Base-by-base conservation (phyloP, 2,113 vertebrate genomes). In the Eubucco bourcierii region DNA sequence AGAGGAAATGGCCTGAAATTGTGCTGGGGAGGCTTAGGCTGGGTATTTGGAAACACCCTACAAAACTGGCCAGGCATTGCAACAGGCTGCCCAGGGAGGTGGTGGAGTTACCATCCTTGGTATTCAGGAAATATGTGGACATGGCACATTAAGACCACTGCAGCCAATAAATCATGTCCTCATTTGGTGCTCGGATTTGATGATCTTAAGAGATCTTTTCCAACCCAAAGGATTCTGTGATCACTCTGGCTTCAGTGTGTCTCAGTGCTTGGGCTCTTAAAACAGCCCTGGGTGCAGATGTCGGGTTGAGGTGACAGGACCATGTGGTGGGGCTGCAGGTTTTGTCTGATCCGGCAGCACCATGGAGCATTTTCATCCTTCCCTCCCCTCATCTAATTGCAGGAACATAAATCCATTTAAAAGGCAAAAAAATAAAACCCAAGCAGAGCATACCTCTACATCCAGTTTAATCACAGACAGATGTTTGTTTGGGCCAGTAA, bases 401-500 rank as follows among this genome's bases (percentile, higher is more conserved):
- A 91, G 68, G 18, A 87, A 78, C 15, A n/a, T 11, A 29, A 84
- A 53, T 41, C 50, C 55, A 12, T 39, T 33, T 8, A 4, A 53
- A 4, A 59, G 50, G 58, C 58, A 19, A 39, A 79, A 41, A 21
- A 20, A 21, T 27, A 39, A 56, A 53, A 11, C 2, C 23, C 23
- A 15, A 21, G 12, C 72, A 39, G 59, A 64, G n/a, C 29, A 1
- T 76, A 83, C 93, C 82, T 88, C 64, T 84, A 66, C 75, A 11
- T 80, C 80, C 59, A 53, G 71, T 77, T 82, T 96, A 95, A 96
- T 97, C 90, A 41, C 71, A 87, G 84, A 28, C 96, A 92, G 91
- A 89, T 96, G 96, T 90, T 88, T 93, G n/a, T 85, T 95, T 52
- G 79, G 95, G 91, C 90, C 44, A 23, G 56, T 29, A 9, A 55